A percentile compares a stretch with the other conserved stretches of the same genome.
These are phyloP conservation scores for Dysdera silvatica DNA, from an alignment of 1,140 invertebrate species.

Conservation along the genomic window DNA sequence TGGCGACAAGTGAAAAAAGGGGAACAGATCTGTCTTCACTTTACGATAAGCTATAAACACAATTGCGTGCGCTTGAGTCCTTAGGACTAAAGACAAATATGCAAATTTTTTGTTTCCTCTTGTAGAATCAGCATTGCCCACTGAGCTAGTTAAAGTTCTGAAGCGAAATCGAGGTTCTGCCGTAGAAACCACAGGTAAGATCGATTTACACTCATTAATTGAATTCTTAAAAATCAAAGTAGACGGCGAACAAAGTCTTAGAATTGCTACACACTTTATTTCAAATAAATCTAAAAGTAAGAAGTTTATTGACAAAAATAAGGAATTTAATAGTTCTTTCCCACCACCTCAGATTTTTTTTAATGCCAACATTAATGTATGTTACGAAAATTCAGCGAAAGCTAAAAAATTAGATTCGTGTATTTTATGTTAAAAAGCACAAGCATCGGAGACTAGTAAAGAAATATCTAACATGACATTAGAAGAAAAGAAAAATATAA, in stretches of 20 bases:
- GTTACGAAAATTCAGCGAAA: background rate
- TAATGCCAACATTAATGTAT: background rate
- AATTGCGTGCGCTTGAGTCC: background rate
- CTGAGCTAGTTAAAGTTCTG: background rate
- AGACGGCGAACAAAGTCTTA: background rate
- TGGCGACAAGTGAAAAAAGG: background rate
- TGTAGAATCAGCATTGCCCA: background rate
- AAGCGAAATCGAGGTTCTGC: background rate
- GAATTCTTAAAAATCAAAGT: constrained; percentile 7
- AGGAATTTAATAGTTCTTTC: background rate
- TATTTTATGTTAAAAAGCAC: constrained; percentile 9
- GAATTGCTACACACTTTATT: background rate
- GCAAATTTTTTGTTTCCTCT: background rate
- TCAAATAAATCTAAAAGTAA: background rate
- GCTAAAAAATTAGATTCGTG: background rate
- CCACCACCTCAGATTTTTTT: background rate
- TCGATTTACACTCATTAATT: background rate
- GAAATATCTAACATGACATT: background rate
- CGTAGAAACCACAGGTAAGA: background rate
- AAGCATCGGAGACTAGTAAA: background rate
- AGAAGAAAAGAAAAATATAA: constrained; percentile 4
- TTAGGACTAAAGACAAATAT: constrained; percentile 2
- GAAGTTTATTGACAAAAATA: too few species aligned
- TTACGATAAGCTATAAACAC: constrained; percentile 1
- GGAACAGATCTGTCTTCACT: background rate